Base-by-base conservation (phyloP, 37 sponge, comb jelly and placozoan genomes). In the Ephydatia muelleri region DNA sequence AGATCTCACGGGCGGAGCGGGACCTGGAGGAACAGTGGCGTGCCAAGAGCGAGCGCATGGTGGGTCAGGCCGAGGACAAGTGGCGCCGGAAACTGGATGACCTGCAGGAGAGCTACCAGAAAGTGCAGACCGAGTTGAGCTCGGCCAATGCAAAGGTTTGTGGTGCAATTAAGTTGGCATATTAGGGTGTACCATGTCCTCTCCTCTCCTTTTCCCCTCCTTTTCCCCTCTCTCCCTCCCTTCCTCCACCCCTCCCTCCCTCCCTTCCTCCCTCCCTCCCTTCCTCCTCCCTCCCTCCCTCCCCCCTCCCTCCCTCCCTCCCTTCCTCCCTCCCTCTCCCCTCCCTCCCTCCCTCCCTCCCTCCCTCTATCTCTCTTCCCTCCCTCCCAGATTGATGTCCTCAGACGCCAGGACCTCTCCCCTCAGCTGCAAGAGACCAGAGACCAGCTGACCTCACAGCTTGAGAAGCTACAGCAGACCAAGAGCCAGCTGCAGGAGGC, bases 11-110 rank as follows among this genome's bases (percentile, higher is more conserved):
- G 65, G 86, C 65, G 57, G 96, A 96, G 79, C 38, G 75, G 73
- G 95, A 93, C 34, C 67, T 93, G 31, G 95, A 96, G 79, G 89
- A 88, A 43, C 82, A 90, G 27, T 96, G 96, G 94, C 49, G 77
- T 68, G 0, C 2, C 21, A 88, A 85, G 77, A 49, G 87, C 40
- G 86, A 88, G 38, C 78, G 94, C 25, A 68, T 84, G 87, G 97
- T 95, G 38, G 23, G 43, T 13, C 90, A 89, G 69, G 78, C 85
- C 0, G 97, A 97, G 73, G 89, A 85, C 21, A 67, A 82, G 29
- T 93, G 93, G 91, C 70, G 70, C 49, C 71, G 88, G 68, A 97
- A 93, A 80, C 65, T 84, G 26, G 79, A 85, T 47, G 92, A 97
- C 38, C 72, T 86, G 5, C 80, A 83, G 80, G 91, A 91, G 49